These are phyloP conservation scores for Drosophila seguyi DNA, from an alignment of 1,140 invertebrate species.

Conservation along the genomic window DNA sequence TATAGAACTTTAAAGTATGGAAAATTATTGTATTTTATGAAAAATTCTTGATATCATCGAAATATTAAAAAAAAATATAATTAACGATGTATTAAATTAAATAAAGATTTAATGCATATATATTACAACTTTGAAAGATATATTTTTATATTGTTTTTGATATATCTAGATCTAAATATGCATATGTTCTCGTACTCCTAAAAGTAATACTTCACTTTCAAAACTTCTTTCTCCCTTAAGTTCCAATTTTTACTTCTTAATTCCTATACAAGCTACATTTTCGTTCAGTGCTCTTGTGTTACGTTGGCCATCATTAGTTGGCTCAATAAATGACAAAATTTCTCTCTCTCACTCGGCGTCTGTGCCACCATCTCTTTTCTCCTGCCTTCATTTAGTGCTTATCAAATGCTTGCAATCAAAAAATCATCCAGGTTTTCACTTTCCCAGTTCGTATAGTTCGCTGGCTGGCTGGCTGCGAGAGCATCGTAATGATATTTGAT, in stretches of 20 bases:
- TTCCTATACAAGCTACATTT: not conserved
- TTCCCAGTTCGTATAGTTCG: constrained; percentile 44
- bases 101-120: no score
- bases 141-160: no score
- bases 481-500: constrained; percentile 28
- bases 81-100: no score
- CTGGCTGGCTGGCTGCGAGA: constrained; percentile 14
- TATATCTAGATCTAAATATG: no score
- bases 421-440: constrained; percentile 68
- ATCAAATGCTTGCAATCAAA: constrained; percentile 72
- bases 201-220: no score
- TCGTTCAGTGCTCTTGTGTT: constrained; percentile 38
- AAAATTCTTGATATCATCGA: no score
- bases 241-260: not conserved
- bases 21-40: no score
- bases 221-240: not conserved
- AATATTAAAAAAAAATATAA: no score
- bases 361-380: not conserved
- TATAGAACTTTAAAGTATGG: no score
- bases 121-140: no score
- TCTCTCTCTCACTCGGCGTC: constrained; percentile 32
- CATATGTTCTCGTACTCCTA: no score
- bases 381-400: constrained; percentile 52
- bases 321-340: constrained; percentile 70
- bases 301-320: constrained; percentile 78